Evolutionary conservation across 2,797 vertebrate species (phyloP).

Genomic region (Australoheros facetus): DNA sequence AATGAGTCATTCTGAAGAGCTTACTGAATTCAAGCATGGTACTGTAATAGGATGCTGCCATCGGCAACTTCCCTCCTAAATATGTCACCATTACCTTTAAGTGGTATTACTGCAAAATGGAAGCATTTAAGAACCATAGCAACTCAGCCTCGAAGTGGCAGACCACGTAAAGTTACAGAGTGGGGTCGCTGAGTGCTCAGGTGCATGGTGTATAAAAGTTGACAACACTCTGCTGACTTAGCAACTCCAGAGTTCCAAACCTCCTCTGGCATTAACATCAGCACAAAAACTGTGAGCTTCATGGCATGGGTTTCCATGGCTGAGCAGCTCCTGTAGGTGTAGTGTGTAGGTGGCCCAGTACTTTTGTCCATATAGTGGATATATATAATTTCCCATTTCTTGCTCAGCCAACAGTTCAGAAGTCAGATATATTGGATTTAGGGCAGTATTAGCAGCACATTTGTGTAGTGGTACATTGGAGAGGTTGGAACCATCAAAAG

Average conservation of each 20-base stretch:
- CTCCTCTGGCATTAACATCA: not conserved
- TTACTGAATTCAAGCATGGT: not conserved
- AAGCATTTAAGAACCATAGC: conserved; percentile 2
- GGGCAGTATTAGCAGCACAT: not conserved
- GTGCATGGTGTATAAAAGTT: not conserved
- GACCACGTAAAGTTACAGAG: too few relatives aligned
- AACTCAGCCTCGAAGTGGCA: not conserved
- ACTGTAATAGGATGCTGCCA: not conserved
- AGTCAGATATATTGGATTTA: not conserved
- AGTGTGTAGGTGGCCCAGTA: not conserved
- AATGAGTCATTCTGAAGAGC: not conserved
- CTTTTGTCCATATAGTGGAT: not conserved
- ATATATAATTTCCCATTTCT: not conserved
- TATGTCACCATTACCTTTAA: not conserved
- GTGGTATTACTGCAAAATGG: not conserved
- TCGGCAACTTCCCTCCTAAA: not conserved
- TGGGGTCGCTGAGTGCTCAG: not conserved
- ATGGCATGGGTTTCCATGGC: not conserved
- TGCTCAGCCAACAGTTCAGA: not conserved
- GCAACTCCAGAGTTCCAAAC: too few relatives aligned
- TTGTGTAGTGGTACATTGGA: not conserved
- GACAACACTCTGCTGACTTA: not conserved
- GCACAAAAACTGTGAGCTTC: not conserved
- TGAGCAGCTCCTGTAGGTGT: not conserved
- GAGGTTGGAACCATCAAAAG: not conserved